Evolutionary conservation across 2,797 vertebrate genomes (phyloP), one percentile per base, ranked within the genome.

Genomic region (Glossophaga mutica): DNA sequence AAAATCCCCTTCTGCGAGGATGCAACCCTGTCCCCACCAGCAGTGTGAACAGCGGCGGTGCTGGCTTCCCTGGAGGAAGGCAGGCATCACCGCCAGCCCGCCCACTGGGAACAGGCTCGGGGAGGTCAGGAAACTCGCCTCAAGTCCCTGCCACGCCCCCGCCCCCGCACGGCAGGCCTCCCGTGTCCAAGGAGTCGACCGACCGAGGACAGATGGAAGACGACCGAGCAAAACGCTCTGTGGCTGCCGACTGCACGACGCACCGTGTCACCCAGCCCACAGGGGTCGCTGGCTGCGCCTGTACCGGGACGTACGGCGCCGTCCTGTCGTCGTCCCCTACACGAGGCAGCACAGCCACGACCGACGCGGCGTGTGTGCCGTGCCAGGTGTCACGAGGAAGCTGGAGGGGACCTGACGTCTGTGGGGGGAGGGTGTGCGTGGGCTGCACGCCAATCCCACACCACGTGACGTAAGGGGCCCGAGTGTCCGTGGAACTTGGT

Each of bases 81-180:
- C 0, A 15, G 67, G 32, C 1, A 0, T 5, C 0, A 34, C 0
- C 26, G 37, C 39, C 2, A 0, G 1, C 3, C 3, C 2, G 6
- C 42, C 59, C 29, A 7, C 6, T 3, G 37, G 37, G 62, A 37
- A 76, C 59, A 52, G 34, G 57, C 39, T 50, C 19, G 5, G 21
- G 15, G 14, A 46, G 32, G 37, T 46, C 44, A 15, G 22, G 39
- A 37, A 7, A 24, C 74, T 19, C 21, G 15, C 34, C 52, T 6
- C 4, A n/a, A 21, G 57, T 44, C 86, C 55, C 24, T 5, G 55
- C 6, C 87, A 48, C 15, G 4, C 6, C 26, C 65, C 22, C 7
- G 26, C n/a, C 24, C 6, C 14, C 1, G 8, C 26, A 22, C 46
- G 24, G 76, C 8, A 59, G 19, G 21, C n/a, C 74, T 34, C 16